phyloP scores from a whole-genome alignment of 2,888 invertebrate species.

The Endomychus coccineus region DNA sequence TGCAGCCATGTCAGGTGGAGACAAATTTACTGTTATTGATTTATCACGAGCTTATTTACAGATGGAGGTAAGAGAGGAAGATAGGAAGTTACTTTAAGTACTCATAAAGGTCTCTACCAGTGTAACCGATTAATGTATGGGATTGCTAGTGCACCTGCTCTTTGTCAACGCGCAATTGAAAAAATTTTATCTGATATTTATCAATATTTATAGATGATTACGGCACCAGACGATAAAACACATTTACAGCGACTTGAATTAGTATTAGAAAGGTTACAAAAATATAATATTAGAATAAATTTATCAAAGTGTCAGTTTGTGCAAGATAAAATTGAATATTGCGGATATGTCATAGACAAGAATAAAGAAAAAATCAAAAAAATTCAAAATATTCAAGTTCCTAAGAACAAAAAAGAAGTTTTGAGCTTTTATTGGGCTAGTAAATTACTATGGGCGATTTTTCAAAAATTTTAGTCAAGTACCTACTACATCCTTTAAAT shows the following conservation, averaged over 20 bases:
- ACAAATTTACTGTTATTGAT: constrained; percentile 26
- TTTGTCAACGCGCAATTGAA: constrained; percentile 26
- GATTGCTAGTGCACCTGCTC: constrained; percentile 23
- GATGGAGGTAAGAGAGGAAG: constrained; percentile 30
- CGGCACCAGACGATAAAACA: constrained; percentile 20
- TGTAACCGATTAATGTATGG: constrained; percentile 33
- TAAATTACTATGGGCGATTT: constrained; percentile 24
- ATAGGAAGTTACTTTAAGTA: constrained; percentile 32
- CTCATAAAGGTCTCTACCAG: constrained; percentile 33
- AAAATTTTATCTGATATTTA: constrained; percentile 24
- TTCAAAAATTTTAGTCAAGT: constrained; percentile 26
- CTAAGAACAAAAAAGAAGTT: constrained; percentile 26
- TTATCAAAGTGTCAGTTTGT: constrained; percentile 12
- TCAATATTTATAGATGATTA: too few species aligned
- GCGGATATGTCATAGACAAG: constrained; percentile 28
- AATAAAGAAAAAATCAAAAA: constrained; percentile 25
- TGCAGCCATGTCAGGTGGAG: constrained; percentile 22
- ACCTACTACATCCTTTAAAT: constrained; percentile 21
- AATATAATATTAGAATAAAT: constrained; percentile 23
- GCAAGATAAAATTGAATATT: constrained; percentile 26
- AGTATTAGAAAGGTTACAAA: constrained; percentile 18
- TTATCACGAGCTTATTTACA: constrained; percentile 34
- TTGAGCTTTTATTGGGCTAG: constrained; percentile 29
- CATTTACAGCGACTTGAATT: constrained; percentile 23
- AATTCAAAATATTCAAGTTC: constrained; percentile 6